Base-by-base conservation (phyloP, 1,140 invertebrate genomes). In the Drosophila rufa region DNA sequence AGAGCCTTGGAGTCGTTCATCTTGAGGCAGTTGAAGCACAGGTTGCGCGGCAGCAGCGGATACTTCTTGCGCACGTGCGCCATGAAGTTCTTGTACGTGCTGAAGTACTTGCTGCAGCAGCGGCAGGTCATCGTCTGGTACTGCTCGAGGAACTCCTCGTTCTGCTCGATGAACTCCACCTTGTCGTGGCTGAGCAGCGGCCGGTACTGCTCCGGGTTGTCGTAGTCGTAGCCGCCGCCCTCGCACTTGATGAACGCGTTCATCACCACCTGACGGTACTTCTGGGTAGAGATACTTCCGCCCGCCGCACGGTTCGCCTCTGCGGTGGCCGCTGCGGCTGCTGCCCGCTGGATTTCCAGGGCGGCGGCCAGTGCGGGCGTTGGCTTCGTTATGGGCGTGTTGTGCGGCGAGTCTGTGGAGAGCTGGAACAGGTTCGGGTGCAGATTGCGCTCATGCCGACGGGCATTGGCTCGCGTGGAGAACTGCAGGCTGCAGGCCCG, bases 51-150 rank as follows among this genome's bases (percentile, higher is more conserved):
- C 71, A 93, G 55, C 46, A 76, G 57, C 12, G 84, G 80, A 74
- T 93, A 93, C 77, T 93, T 93, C 48, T 93, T 93, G 45, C 92
- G 85, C 60, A 93, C 92, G 51, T 93, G 92, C n/a, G 92, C 92
- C 92, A 93, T 93, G 47, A 93, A 93, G 60, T 92, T 91, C 71
- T 93, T 93, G 51, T 93, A 93, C 8, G 91, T 92, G 48, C 75
- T 83, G 42, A 91, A 92, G 53, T 73, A 81, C 51, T 91, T 91
- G 64, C 76, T 84, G 65, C 92, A 93, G 50, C 92, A 93, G 42
- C 85, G 92, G 46, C 92, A 93, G 5, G 87, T 92, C 91, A 93
- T 92, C 38, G 79, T 92, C 61, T 93, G 92, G 69, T 93, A 93
- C 27, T 93, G 92, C 45, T 92, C 81, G 12, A 93, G 73, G 43